Evolutionary conservation across 2,888 invertebrate genomes (phyloP).

Genomic region (Diarsia dahlii): DNA sequence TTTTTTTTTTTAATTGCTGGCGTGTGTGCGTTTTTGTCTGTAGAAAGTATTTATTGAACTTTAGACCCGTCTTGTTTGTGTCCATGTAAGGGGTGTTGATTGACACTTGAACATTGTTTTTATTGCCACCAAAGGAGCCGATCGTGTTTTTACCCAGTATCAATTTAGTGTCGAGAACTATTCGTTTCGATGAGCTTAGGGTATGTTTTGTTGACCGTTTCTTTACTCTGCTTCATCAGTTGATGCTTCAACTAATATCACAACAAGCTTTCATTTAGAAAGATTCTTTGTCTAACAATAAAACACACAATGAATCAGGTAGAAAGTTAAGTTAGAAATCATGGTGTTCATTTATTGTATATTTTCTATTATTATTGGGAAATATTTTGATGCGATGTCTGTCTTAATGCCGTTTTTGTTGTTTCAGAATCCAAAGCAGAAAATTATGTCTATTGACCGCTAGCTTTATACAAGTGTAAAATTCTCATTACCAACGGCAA

Average conservation of each 20-base stretch:
- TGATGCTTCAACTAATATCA: not conserved
- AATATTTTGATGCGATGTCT: not conserved
- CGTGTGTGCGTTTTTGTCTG: constrained; percentile 16
- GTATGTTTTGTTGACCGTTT: not conserved
- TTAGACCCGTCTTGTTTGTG: not conserved
- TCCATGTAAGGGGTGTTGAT: not conserved
- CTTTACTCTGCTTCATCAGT: not conserved
- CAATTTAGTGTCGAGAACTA: not conserved
- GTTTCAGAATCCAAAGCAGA: not conserved
- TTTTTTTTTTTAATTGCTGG: constrained; percentile 31
- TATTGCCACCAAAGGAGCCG: not conserved
- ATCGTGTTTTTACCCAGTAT: not conserved
- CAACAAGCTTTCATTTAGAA: not conserved
- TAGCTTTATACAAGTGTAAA: not conserved
- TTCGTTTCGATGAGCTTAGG: not conserved
- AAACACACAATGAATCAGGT: not conserved
- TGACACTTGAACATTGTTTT: not conserved
- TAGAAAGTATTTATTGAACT: constrained; percentile 13
- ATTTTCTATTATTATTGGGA: too few relatives aligned
- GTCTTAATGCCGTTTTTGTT: not conserved
- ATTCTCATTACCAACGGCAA: too few relatives aligned
- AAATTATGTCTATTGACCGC: not conserved
- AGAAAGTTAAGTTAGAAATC: too few relatives aligned
- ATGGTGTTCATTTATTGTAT: too few relatives aligned
- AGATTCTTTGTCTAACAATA: not conserved